phyloP scores from a whole-genome alignment of 1,140 invertebrate species.

The Sminthurides bifidus region DNA sequence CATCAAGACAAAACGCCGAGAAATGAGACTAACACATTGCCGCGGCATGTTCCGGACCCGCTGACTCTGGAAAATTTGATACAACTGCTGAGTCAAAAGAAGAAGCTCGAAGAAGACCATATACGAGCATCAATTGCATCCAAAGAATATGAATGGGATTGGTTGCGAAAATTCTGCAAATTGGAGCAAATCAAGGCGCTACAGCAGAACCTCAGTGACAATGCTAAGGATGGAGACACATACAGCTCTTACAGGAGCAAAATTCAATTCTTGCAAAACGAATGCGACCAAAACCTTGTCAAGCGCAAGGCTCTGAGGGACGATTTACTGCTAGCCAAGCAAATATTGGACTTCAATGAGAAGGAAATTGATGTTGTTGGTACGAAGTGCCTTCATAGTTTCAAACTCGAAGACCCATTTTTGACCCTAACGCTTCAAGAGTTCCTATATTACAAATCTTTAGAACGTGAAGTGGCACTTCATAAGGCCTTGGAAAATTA shows the following conservation, averaged over 20 bases:
- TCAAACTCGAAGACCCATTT: conserved; percentile 20
- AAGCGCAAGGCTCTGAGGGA: not conserved
- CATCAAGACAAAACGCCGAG: too few species aligned
- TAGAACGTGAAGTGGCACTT: conserved; percentile 12
- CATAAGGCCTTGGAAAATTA: conserved; percentile 13
- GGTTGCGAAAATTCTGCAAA: conserved; percentile 13
- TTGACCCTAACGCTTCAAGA: conserved; percentile 18
- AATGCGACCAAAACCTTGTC: not conserved
- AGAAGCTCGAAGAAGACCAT: conserved; percentile 14
- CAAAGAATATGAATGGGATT: conserved; percentile 12
- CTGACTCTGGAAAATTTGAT: conserved; percentile 18
- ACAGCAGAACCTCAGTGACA: not conserved
- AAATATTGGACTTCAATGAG: conserved; percentile 12
- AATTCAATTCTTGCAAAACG: not conserved
- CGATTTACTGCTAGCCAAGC: conserved; percentile 6
- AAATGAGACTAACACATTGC: too few species aligned
- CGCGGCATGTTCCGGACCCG: conserved; percentile 15
- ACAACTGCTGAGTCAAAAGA: conserved; percentile 11
- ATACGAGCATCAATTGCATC: conserved; percentile 10
- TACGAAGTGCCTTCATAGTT: conserved; percentile 6
- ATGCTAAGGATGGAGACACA: not conserved
- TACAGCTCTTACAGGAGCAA: not conserved
- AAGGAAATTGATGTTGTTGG: conserved; percentile 12
- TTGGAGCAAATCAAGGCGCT: conserved; percentile 1
- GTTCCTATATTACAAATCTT: conserved; percentile 15